Evolutionary conservation across 1,140 invertebrate species (phyloP).

Genomic region (Pseudomyrmex sp.): DNA sequence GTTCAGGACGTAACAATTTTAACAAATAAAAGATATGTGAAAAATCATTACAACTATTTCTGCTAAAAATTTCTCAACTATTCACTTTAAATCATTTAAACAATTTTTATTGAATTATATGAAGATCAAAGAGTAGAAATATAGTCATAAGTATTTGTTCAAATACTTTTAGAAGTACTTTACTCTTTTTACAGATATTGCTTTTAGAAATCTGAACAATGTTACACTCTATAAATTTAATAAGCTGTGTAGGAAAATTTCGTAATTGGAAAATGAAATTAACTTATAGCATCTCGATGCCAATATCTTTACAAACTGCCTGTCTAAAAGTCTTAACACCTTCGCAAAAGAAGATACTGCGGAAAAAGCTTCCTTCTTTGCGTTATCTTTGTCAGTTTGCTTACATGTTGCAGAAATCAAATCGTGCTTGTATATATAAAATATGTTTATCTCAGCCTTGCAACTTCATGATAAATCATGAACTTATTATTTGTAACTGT

Average conservation of each 20-base stretch:
- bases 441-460: too few relatives aligned
- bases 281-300: conserved; percentile 87
- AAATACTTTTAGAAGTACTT: not conserved
- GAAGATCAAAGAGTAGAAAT: too few relatives aligned
- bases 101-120: too few relatives aligned
- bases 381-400: conserved; percentile 78
- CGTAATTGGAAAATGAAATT: conserved; percentile 88
- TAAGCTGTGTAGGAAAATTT: conserved; percentile 89
- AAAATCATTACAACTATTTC: too few relatives aligned
- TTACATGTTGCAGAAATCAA: conserved; percentile 72
- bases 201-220: conserved; percentile 88
- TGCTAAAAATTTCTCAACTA: too few relatives aligned
- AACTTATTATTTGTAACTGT: too few relatives aligned
- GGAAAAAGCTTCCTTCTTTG: conserved; percentile 76
- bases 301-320: conserved; percentile 86
- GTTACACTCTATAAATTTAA: conserved; percentile 90
- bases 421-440: too few relatives aligned
- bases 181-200: conserved; percentile 86
- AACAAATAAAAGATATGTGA: too few relatives aligned
- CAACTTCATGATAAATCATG: too few relatives aligned
- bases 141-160: too few relatives aligned
- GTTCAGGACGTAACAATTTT: too few relatives aligned
- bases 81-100: too few relatives aligned
- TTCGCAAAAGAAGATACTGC: conserved; percentile 73
- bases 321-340: conserved; percentile 79